Base-by-base conservation (phyloP, 1,140 invertebrate genomes). In the Lithobius niger region DNA sequence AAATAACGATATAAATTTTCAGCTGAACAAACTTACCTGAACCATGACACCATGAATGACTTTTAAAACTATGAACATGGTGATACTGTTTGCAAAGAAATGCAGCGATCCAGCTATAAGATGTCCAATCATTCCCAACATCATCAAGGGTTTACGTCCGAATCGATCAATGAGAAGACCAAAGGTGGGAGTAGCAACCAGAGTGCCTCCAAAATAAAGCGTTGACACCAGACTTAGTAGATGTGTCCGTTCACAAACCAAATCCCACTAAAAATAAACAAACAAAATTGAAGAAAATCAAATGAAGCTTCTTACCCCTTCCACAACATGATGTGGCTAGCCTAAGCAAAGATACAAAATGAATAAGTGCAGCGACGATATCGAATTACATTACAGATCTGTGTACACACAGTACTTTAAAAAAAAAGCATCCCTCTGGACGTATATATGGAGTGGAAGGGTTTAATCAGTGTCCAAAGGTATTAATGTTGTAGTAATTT, bases 181-280 rank as follows among this genome's bases (percentile, higher is more conserved):
- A 59, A 75, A 71, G 3, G 79, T 42, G 27, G 74, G 64, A 1
- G 75, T 75, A 13, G 77, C 78, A 36, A 78, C 58, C 60, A 77
- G 69, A 1, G 77, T 69, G 0, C 76, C 76, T 22, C 62, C 54
- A 49, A 73, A 74, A 58, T 77, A 77, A 24, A 74, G 63, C 3
- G 71, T 73, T 1, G 70, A 69, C 0, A 73, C 67, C 25, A 76
- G 64, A 22, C 62, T 64, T 15, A 65, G 62, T 4, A 77, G 58
- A 57, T 72, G 72, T 28, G 62, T 60, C 47, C 68, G 62, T n/a
- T 73, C 71, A 59, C 77, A 79, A 15, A 79, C 70, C 40, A 79
- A 64, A 27, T 69, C 60, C 74, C 74, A 79, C 70, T 74, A 62
- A 25, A 65, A 63, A 36, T 44, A n/a, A n/a, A n/a, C n/a, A n/a